Evolutionary conservation across 2,113 vertebrate genomes (phyloP).

Genomic region (Centropristis striata): DNA sequence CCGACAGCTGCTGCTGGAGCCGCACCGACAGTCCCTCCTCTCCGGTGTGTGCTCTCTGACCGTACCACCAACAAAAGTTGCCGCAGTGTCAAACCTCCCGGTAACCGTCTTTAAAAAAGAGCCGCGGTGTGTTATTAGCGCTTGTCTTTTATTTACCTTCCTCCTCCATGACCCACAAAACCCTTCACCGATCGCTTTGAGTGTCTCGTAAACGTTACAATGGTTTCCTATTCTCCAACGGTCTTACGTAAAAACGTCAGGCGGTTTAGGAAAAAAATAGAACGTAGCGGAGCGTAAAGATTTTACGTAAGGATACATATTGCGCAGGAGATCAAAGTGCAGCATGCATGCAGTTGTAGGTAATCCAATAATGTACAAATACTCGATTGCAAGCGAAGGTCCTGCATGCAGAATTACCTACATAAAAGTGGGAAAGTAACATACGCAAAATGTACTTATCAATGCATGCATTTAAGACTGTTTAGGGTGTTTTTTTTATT

Average conservation of each 20-base stretch:
- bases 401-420: too few species aligned
- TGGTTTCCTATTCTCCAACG: constrained; percentile 71
- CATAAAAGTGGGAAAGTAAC: too few species aligned
- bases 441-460: too few species aligned
- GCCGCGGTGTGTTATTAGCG: constrained; percentile 11
- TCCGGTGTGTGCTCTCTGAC: constrained; percentile 22
- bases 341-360: not conserved
- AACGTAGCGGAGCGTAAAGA: not conserved
- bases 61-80: not conserved
- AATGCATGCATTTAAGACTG: too few species aligned
- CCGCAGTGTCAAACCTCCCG: constrained; percentile 9
- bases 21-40: constrained; percentile 45
- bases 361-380: too few species aligned
- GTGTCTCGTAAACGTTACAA: not conserved
- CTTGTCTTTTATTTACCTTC: constrained; percentile 78
- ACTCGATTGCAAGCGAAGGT: too few species aligned
- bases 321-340: constrained; percentile 23
- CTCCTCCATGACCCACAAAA: constrained; percentile 80
- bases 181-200: constrained; percentile 42
- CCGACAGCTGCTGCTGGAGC: constrained; percentile 67
- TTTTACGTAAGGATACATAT: not conserved
- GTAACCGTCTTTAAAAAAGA: constrained; percentile 10
- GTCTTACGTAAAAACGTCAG: constrained; percentile 44
- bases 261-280: not conserved
- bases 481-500: too few species aligned